Evolutionary conservation across 2,888 invertebrate genomes (phyloP).

Genomic region (Yponomeuta malinellus): DNA sequence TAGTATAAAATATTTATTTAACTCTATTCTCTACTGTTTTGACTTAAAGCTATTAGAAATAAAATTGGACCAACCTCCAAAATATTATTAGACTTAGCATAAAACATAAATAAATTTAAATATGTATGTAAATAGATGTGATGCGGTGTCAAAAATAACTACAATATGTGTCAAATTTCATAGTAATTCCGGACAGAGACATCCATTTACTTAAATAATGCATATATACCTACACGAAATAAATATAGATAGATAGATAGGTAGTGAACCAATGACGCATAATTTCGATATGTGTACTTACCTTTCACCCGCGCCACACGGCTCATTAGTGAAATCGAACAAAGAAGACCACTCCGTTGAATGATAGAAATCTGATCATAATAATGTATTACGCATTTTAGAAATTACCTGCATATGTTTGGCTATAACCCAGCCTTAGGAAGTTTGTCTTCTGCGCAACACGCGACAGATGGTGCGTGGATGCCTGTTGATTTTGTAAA

Average conservation of each 20-base stretch:
- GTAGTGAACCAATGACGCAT: not conserved
- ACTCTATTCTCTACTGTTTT: not conserved
- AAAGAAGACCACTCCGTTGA: not conserved
- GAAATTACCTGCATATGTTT: too few relatives aligned
- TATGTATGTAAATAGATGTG: constrained; percentile 16
- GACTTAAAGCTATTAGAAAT: constrained; percentile 12
- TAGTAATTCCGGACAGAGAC: not conserved
- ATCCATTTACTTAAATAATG: not conserved
- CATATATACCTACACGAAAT: not conserved
- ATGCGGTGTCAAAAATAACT: constrained; percentile 22
- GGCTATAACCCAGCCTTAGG: too few relatives aligned
- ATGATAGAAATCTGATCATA: too few relatives aligned
- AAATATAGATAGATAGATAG: not conserved
- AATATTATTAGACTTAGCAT: constrained; percentile 5
- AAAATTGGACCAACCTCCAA: constrained; percentile 28
- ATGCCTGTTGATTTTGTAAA: constrained; percentile 37
- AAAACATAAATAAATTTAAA: constrained; percentile 1
- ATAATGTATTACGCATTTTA: too few relatives aligned
- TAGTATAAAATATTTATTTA: not conserved
- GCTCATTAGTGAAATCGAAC: not conserved
- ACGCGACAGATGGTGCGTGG: constrained; percentile 22
- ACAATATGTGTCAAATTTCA: constrained; percentile 9
- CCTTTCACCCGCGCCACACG: constrained; percentile 1
- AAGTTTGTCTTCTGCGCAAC: too few relatives aligned
- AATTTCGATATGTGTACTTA: not conserved